phyloP scores from a whole-genome alignment of 1,140 invertebrate species.

The Psix sp. region DNA sequence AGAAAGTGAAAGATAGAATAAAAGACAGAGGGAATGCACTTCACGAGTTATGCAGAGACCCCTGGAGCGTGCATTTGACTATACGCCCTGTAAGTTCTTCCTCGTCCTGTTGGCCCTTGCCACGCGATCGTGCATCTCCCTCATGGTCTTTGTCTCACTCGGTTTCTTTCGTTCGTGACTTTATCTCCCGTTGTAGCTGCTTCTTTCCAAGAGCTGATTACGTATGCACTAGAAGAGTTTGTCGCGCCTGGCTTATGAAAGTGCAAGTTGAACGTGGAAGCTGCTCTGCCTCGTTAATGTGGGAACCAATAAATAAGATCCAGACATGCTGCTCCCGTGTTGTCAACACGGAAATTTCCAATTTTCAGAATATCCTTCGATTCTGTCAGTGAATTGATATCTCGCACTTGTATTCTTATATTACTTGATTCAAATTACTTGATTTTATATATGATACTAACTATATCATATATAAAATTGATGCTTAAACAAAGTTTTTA shows the following conservation, averaged over 20 bases:
- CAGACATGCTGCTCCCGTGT: slow-evolving; percentile 23
- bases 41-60: slow-evolving; percentile 54
- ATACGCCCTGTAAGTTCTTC: slow-evolving; percentile 55
- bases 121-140: slow-evolving; percentile 48
- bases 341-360: slow-evolving; percentile 44
- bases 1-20: slow-evolving; percentile 40
- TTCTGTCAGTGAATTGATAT: too few relatives aligned
- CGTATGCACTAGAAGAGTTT: slow-evolving; percentile 54
- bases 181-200: slow-evolving; percentile 43
- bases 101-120: slow-evolving; percentile 52
- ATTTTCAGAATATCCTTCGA: slow-evolving; percentile 14
- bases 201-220: slow-evolving; percentile 57
- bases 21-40: slow-evolving; percentile 50
- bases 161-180: slow-evolving; percentile 54
- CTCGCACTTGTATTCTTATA: too few relatives aligned
- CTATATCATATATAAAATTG: too few relatives aligned
- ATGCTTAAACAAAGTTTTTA: too few relatives aligned
- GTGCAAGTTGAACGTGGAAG: slow-evolving; percentile 55
- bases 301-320: slow-evolving; percentile 54
- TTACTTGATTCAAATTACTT: too few relatives aligned
- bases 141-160: slow-evolving; percentile 52
- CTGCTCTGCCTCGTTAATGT: slow-evolving; percentile 54
- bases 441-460: too few relatives aligned
- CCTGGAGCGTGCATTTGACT: slow-evolving; percentile 56
- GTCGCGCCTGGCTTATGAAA: slow-evolving; percentile 58